These are phyloP conservation scores for Pipistrellus nathusii DNA, from an alignment of 2,797 vertebrate genomes.

Conservation along the genomic window DNA sequence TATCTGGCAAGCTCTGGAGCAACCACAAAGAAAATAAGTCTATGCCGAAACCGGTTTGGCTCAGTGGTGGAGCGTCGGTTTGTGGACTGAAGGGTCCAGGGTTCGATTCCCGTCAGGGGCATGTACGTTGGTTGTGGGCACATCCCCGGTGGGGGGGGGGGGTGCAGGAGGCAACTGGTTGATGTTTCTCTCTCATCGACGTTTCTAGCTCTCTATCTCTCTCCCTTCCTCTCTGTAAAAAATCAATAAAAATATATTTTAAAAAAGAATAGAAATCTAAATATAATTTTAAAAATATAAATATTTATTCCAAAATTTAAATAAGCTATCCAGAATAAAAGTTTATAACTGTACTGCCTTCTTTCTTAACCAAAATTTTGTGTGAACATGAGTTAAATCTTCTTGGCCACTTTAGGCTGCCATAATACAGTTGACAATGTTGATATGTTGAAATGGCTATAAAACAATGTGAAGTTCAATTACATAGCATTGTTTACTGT, in stretches of 20 bases:
- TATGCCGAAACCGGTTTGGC: too few relatives aligned
- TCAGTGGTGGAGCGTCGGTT: too few relatives aligned
- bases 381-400: not conserved
- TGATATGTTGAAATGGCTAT: not conserved
- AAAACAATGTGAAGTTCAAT: not conserved
- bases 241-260: too few relatives aligned
- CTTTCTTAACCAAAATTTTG: not conserved
- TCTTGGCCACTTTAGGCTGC: not conserved
- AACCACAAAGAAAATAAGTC: not conserved
- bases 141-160: too few relatives aligned
- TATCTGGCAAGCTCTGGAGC: not conserved
- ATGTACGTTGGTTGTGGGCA: too few relatives aligned
- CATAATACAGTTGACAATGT: not conserved
- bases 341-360: not conserved
- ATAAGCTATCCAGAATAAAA: not conserved
- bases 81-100: too few relatives aligned
- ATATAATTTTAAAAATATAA: not conserved
- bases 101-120: too few relatives aligned
- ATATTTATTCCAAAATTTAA: not conserved
- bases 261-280: not conserved
- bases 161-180: too few relatives aligned
- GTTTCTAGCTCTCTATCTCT: too few relatives aligned
- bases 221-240: too few relatives aligned
- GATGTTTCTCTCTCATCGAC: too few relatives aligned
- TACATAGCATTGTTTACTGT: not conserved